A percentile compares a stretch with the other conserved stretches of the same genome.
phyloP scores from a whole-genome alignment of 2,888 invertebrate species.

The Metacarcinus magister region DNA sequence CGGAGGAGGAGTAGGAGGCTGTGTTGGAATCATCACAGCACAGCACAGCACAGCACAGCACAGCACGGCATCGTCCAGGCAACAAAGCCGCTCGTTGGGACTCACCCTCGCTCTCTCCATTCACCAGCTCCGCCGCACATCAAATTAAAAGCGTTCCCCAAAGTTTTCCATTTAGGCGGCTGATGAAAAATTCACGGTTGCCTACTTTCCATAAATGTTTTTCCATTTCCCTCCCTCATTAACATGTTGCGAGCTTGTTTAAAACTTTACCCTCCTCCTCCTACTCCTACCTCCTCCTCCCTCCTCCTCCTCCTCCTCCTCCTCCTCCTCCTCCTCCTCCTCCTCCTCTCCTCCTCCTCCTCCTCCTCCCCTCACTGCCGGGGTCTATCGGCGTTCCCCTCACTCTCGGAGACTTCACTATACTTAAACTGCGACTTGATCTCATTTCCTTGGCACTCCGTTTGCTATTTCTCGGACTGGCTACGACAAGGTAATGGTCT shows the following conservation, averaged over 20 bases:
- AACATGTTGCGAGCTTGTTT: slow-evolving; percentile 80
- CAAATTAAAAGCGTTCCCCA: slow-evolving; percentile 79
- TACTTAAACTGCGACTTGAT: slow-evolving; percentile 30
- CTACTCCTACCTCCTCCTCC: background rate
- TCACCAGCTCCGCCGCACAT: slow-evolving; percentile 78
- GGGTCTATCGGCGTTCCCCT: slow-evolving; percentile 1
- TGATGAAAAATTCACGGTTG: slow-evolving; percentile 80
- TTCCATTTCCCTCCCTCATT: slow-evolving; percentile 79
- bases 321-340: background rate
- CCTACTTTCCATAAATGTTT: slow-evolving; percentile 81
- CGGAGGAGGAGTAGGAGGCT: background rate
- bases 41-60: background rate
- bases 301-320: background rate
- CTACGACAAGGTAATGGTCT: slow-evolving; percentile 60
- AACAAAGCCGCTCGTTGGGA: slow-evolving; percentile 60
- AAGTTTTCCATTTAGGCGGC: slow-evolving; percentile 80
- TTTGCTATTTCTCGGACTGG: slow-evolving; percentile 56
- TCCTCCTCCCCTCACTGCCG: background rate
- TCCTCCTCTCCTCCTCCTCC: background rate
- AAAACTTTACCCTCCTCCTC: slow-evolving; percentile 62
- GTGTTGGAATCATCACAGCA: background rate
- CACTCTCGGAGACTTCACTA: background rate
- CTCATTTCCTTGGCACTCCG: slow-evolving; percentile 46
- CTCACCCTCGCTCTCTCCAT: slow-evolving; percentile 17
- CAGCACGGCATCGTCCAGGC: slow-evolving; percentile 34